These are phyloP conservation scores for Syngnathoides biaculeatus DNA, from an alignment of 2,113 vertebrate species.

Conservation along the genomic window DNA sequence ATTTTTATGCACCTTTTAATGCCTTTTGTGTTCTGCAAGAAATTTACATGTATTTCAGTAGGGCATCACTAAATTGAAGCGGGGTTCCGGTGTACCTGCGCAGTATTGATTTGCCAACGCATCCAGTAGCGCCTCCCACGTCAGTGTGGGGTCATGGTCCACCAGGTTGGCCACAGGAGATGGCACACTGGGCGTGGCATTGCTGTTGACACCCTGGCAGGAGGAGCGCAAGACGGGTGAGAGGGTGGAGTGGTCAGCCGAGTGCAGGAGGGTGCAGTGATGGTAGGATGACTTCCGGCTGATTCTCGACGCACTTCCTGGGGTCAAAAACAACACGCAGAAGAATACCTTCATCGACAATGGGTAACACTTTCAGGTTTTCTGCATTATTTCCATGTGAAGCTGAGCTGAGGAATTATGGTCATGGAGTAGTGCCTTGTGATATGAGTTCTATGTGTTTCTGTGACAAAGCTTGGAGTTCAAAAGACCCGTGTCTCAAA, in stretches of 20 bases:
- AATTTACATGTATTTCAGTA: no score
- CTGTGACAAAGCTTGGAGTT: no score
- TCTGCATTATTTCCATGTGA: not conserved
- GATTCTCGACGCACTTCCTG: slow-evolving; percentile 87
- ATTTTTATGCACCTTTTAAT: no score
- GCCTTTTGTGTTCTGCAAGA: no score
- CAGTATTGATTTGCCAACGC: slow-evolving; percentile 80
- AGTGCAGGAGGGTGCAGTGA: slow-evolving; percentile 89
- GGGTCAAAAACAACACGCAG: not conserved
- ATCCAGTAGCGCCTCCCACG: slow-evolving; percentile 74
- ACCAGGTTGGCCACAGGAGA: slow-evolving; percentile 81
- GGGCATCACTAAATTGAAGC: not conserved
- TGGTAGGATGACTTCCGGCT: slow-evolving; percentile 86
- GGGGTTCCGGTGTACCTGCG: slow-evolving; percentile 24
- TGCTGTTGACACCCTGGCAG: slow-evolving; percentile 80
- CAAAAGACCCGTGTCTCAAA: no score
- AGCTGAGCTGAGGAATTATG: not conserved
- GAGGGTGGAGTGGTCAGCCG: slow-evolving; percentile 73
- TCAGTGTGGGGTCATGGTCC: slow-evolving; percentile 81
- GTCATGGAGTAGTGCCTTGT: no score
- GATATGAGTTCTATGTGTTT: no score
- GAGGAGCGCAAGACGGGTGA: slow-evolving; percentile 78
- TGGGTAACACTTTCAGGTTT: not conserved
- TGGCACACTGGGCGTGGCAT: slow-evolving; percentile 87
- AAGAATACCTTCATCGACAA: not conserved